Conservation (phyloP, 2,888 invertebrate species). For the Pemphredon lugubris region DNA sequence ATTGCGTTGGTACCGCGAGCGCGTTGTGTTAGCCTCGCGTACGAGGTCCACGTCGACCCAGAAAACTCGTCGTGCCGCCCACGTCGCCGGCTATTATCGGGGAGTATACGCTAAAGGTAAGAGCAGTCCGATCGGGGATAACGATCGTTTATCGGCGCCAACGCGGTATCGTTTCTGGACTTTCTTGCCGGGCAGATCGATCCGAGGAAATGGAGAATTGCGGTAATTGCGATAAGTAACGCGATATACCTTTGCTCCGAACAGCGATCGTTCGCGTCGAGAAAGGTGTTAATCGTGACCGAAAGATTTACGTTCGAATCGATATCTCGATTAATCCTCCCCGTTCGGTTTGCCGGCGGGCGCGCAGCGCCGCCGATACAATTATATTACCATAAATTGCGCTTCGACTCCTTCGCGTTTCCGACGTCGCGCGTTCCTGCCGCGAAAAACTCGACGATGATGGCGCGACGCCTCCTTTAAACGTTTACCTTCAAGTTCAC, state of each 20-base stretch:
- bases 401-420: too few species aligned
- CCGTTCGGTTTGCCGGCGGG: too few species aligned
- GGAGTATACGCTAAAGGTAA: conserved; percentile 47
- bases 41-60: conserved; percentile 46
- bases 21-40: conserved; percentile 38
- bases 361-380: too few species aligned
- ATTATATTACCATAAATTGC: too few species aligned
- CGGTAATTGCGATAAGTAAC: conserved; percentile 52
- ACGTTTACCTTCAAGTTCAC: conserved; percentile 12
- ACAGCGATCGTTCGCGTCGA: neutral
- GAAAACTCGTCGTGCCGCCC: conserved; percentile 45
- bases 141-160: conserved; percentile 59
- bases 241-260: conserved; percentile 20
- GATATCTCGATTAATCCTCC: neutral
- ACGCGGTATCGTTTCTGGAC: conserved; percentile 33
- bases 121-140: conserved; percentile 35
- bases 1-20: conserved; percentile 23
- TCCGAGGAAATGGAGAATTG: conserved; percentile 53
- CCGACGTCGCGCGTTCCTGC: too few species aligned
- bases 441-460: too few species aligned
- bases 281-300: conserved; percentile 34
- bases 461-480: too few species aligned
- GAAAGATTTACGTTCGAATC: conserved; percentile 19
- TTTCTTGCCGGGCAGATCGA: conserved; percentile 43
- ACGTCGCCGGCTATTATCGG: conserved; percentile 54